Evolutionary conservation across 2,113 vertebrate genomes (phyloP).

Genomic region (Trogon melanurus): DNA sequence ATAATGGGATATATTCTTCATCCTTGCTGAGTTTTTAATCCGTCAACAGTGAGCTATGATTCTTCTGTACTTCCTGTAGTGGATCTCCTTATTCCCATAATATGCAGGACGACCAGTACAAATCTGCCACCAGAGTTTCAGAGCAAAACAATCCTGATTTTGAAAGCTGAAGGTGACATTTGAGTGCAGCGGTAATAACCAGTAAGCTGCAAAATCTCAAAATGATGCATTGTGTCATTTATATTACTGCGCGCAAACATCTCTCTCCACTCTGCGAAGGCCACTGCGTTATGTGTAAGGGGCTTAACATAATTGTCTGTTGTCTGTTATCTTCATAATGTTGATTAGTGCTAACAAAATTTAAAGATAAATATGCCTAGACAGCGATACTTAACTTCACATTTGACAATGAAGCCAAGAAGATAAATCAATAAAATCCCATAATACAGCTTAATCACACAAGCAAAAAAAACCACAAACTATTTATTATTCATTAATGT

Average conservation of each 20-base stretch:
- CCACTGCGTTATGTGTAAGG: conserved; percentile 17
- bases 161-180: not conserved
- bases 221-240: not conserved
- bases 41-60: not conserved
- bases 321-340: conserved; percentile 37
- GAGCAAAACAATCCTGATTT: not conserved
- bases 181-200: not conserved
- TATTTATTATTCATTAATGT: conserved; percentile 64
- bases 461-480: not conserved
- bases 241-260: not conserved
- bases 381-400: conserved; percentile 47
- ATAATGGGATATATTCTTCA: not conserved
- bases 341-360: conserved; percentile 32
- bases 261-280: not conserved
- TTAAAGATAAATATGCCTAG: conserved; percentile 28
- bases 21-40: not conserved
- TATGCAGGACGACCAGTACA: not conserved
- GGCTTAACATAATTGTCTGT: not conserved
- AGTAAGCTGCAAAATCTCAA: not conserved
- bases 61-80: not conserved
- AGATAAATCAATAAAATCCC: conserved; percentile 45
- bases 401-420: conserved; percentile 22
- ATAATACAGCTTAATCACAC: conserved; percentile 59
- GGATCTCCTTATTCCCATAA: not conserved
- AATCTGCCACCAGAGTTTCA: not conserved